Evolutionary conservation across 2,113 vertebrate genomes (phyloP).

Genomic region (Penelope pileata): DNA sequence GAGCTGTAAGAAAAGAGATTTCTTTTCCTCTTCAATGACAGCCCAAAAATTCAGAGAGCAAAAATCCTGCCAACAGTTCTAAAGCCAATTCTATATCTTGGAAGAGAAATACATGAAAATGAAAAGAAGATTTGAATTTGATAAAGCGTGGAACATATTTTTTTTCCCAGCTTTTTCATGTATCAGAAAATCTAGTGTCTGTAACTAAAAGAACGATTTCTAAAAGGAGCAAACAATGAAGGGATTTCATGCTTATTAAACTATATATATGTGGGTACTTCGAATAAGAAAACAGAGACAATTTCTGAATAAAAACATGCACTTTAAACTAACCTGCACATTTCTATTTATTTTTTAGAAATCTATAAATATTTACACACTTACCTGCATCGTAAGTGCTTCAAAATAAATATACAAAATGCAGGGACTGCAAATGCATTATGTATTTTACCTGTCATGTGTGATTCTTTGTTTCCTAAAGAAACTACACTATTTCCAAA

Average conservation of each 20-base stretch:
- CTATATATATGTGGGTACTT: slow-evolving; percentile 25
- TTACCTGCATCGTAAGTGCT: slow-evolving; percentile 47
- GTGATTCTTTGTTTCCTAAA: slow-evolving; percentile 82
- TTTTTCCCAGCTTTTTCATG: background rate
- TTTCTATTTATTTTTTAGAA: slow-evolving; percentile 62
- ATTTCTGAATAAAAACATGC: slow-evolving; percentile 43
- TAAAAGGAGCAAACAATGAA: slow-evolving; percentile 40
- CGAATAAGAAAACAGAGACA: slow-evolving; percentile 22
- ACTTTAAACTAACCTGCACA: slow-evolving; percentile 41
- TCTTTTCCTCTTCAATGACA: background rate
- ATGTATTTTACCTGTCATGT: slow-evolving; percentile 78
- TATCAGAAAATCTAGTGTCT: slow-evolving; percentile 17
- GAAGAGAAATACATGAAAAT: slow-evolving; percentile 34
- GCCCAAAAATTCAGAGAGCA: slow-evolving; percentile 3
- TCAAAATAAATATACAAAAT: slow-evolving; percentile 61
- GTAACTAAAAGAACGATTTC: slow-evolving; percentile 57
- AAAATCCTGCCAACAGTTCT: slow-evolving; percentile 43
- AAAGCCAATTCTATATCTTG: background rate
- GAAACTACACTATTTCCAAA: slow-evolving; percentile 70
- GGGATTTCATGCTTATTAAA: slow-evolving; percentile 64
- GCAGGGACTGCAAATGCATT: slow-evolving; percentile 74
- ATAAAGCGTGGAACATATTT: slow-evolving; percentile 28
- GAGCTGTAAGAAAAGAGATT: background rate
- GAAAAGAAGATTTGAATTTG: slow-evolving; percentile 35
- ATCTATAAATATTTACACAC: slow-evolving; percentile 67